Base-by-base conservation (phyloP, 2,888 invertebrate species). In the Adelphocoris suturalis region DNA sequence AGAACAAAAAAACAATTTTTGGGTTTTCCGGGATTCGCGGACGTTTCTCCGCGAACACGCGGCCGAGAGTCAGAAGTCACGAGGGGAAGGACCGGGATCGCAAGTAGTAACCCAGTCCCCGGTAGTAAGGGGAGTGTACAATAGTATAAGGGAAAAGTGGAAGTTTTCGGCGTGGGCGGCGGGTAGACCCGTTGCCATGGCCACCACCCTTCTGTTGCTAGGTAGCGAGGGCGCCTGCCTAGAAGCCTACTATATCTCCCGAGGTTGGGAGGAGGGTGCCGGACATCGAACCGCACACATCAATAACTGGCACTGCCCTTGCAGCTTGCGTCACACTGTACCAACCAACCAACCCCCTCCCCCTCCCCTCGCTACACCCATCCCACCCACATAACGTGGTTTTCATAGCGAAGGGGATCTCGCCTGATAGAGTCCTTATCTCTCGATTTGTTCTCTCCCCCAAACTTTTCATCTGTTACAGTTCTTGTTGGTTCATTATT, bases 241-340 rank as follows among this genome's bases (percentile, higher is more conserved):
- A 89, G 75, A n/a, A 75, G 88, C 78, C 80, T 55, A 52, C 80
- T 78, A 68, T 55, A 75, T 57, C 81, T 81, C 82, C 28, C 75
- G 48, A n/a, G 76, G 55, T 46, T 23, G 86, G 86, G 68, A 46
- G 61, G 55, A 46, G 85, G 23, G 47, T 61, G 89, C 90, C 86
- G 90, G 90, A 90, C 90, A 90, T 90, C 90, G 90, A 90, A 90
- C 90, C 89, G 57, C 90, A 90, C 90, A 90, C 90, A 90, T 90
- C 90, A 90, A 90, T 90, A 90, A 90, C 90, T 89, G 89, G 81
- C 88, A 46, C 88, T 88, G 90, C 86, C 82, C 85, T 85, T 85
- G 85, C 85, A 85, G 85, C 85, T 61, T 85, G 85, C 85, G 85
- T 85, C 85, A 85, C 85, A 57, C 37, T 61, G 85, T 85, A 84